Evolutionary conservation across 2,797 vertebrate genomes (phyloP), one percentile per base, ranked within the genome.

Genomic region (Knipowitschia caucasica): DNA sequence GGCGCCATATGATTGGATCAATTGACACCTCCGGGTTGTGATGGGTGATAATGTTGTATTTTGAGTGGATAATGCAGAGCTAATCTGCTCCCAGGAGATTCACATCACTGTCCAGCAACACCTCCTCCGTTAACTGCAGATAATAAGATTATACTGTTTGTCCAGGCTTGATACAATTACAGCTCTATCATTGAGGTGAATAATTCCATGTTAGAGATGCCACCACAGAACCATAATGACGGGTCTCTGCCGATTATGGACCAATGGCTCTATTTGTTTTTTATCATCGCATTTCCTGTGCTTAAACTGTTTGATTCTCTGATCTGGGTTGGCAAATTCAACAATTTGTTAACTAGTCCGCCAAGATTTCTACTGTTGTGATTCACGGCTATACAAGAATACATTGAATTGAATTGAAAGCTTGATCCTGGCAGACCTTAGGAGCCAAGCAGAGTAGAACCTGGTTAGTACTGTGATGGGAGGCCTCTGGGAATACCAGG

Each of bases 61-160:
- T 66, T 75, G 79, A 86, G 83, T 85, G 75, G 87, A 86, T 89
- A 85, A 89, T 87, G 67, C 61, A 63, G 80, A 75, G 69, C 74
- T 85, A 89, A 87, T 87, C 82, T 85, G 79, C 62, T 73, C 77
- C 30, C 55, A 64, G 61, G 71, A 84, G 80, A 84, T 86, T 64
- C 68, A 44, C 76, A 82, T 86, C 78, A 14, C 64, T 62, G 67
- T 52, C 5, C 25, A 64, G 61, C 57, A 56, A 71, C 77, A 56
- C 49, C 62, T 62, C 64, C 75, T 81, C 77, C 70, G 81, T 78
- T 85, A 81, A 82, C 80, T 56, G 69, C 73, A 84, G 84, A 87
- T 88, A 87, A 88, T 81, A 55, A 77, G 83, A 87, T 86, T 82
- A n/a, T n/a, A 86, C 43, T 52, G 62, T 56, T 27, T 46, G 69